Evolutionary conservation across 2,797 vertebrate species (phyloP).

Genomic region (Crenichthys baileyi): DNA sequence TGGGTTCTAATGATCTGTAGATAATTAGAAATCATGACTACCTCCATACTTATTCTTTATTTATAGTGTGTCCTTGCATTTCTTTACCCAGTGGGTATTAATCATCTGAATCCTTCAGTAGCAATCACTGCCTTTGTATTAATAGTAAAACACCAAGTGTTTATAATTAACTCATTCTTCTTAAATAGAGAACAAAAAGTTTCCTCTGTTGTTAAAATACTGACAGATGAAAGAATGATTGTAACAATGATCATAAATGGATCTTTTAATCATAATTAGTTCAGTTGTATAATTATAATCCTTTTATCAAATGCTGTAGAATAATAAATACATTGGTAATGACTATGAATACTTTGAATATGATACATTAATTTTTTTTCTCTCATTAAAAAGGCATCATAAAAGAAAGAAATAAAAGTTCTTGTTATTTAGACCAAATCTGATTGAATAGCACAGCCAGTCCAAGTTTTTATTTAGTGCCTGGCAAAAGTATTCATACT

Average conservation of each 20-base stretch:
- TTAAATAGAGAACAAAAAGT: constrained; percentile 36
- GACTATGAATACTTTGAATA: constrained; percentile 21
- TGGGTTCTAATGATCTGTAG: constrained; percentile 54
- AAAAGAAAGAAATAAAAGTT: not conserved
- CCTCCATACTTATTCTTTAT: constrained; percentile 27
- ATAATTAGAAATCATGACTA: constrained; percentile 52
- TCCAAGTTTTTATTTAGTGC: not conserved
- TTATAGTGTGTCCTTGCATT: constrained; percentile 33
- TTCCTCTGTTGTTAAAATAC: constrained; percentile 43
- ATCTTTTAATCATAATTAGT: constrained; percentile 21
- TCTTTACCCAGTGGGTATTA: constrained; percentile 2
- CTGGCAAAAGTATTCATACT: not conserved
- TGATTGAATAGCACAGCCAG: not conserved
- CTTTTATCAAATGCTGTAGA: constrained; percentile 11
- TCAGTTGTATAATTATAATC: constrained; percentile 17
- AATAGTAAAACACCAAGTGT: constrained; percentile 34
- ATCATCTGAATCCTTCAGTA: constrained; percentile 35
- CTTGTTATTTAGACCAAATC: not conserved
- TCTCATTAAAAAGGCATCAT: not conserved
- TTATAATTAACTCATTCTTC: constrained; percentile 47
- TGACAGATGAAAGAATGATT: constrained; percentile 43
- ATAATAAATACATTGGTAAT: constrained; percentile 12
- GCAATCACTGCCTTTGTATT: constrained; percentile 42
- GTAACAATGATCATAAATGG: constrained; percentile 20
- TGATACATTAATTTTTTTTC: not conserved